Evolutionary conservation across 2,797 vertebrate species (phyloP).

Genomic region (Sarcoramphus papa): DNA sequence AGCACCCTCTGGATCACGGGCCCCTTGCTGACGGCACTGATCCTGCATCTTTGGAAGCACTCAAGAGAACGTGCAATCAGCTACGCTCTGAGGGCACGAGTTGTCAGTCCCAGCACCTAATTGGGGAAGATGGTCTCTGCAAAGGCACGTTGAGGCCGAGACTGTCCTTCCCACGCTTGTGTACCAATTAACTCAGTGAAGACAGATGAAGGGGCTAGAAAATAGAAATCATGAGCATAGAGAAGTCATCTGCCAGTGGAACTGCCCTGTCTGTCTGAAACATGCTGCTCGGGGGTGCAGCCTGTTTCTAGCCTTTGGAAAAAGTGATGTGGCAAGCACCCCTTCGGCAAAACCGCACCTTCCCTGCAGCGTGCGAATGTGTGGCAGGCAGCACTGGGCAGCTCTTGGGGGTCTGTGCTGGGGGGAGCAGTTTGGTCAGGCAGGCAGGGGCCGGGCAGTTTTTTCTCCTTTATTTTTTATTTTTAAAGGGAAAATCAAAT

Average conservation of each 20-base stretch:
- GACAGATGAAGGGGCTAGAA: background rate
- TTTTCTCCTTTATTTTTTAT: background rate
- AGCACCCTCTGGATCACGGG: fast-evolving
- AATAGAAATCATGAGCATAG: background rate
- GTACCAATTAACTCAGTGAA: background rate
- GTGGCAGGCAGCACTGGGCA: fast-evolving
- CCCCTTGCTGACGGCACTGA: background rate
- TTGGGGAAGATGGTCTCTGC: background rate
- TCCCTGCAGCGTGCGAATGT: fast-evolving
- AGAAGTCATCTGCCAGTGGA: background rate
- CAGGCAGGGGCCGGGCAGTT: fast-evolving
- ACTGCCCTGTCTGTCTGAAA: background rate
- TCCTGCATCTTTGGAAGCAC: background rate
- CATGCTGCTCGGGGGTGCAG: fast-evolving
- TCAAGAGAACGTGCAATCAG: fast-evolving
- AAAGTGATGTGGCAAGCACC: fast-evolving
- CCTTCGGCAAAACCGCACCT: background rate
- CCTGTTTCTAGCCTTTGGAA: background rate
- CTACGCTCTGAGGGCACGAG: fast-evolving
- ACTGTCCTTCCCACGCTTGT: background rate
- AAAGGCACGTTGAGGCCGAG: background rate
- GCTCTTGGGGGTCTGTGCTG: too few relatives aligned
- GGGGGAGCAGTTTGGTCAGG: too few relatives aligned
- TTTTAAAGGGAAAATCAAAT: background rate
- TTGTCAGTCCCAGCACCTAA: background rate